phyloP scores from a whole-genome alignment of 2,797 vertebrate species.

The Trichosurus vulpecula region DNA sequence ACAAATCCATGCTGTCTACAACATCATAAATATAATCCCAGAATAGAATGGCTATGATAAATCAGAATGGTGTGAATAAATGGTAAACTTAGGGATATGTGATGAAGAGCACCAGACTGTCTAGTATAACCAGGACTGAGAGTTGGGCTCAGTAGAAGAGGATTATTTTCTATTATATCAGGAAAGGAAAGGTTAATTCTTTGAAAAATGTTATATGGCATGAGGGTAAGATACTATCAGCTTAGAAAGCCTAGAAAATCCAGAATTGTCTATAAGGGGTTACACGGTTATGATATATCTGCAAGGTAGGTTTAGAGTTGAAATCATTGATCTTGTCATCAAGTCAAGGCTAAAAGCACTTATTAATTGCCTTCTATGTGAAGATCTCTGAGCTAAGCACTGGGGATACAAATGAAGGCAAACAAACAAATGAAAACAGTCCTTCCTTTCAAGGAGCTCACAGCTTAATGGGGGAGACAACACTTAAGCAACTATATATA shows the following conservation, averaged over 20 bases:
- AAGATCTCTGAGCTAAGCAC: not conserved
- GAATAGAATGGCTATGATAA: not conserved
- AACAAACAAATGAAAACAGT: not conserved
- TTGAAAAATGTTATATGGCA: not conserved
- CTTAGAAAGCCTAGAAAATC: not conserved
- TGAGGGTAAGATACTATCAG: not conserved
- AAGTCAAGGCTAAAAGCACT: not conserved
- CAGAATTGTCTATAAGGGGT: not conserved
- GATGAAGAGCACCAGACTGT: not conserved
- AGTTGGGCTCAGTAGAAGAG: not conserved
- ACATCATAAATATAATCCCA: not conserved
- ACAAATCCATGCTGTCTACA: not conserved
- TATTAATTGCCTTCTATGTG: not conserved
- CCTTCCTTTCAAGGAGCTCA: not conserved
- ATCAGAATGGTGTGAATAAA: not conserved
- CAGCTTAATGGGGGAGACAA: not conserved
- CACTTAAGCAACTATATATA: not conserved
- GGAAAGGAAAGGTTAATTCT: not conserved
- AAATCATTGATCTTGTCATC: not conserved
- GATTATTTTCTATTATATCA: not conserved
- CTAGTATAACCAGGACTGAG: not conserved
- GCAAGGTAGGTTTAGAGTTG: not conserved
- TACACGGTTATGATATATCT: not conserved
- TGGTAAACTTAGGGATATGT: not conserved
- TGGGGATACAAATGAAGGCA: not conserved